Percentiles rank a stretch among this genome's conserved stretches.
Conservation (phyloP, 2,888 invertebrate species). For the Antitype chi region DNA sequence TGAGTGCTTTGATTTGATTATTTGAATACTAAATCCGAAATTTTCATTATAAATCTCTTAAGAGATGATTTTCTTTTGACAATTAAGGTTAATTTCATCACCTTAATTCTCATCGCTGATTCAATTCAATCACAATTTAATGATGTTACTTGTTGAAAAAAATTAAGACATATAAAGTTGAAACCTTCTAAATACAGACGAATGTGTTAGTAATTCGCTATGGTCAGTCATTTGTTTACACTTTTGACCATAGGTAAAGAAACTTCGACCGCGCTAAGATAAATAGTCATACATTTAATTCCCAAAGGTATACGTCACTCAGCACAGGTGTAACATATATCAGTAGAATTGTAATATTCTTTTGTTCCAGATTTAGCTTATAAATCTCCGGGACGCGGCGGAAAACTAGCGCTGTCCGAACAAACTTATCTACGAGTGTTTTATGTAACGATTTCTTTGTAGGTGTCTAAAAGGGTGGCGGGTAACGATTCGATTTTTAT, state of each 20-base stretch:
- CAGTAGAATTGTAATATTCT: conserved; percentile 76
- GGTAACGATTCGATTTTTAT: conserved; percentile 63
- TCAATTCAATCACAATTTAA: not conserved
- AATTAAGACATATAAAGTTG: not conserved
- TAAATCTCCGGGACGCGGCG: conserved; percentile 74
- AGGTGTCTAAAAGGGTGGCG: conserved; percentile 50
- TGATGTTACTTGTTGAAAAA: not conserved
- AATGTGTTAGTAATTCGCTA: not conserved
- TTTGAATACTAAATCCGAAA: not conserved
- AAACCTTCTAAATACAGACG: not conserved
- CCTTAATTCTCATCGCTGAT: not conserved
- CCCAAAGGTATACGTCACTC: conserved; percentile 65
- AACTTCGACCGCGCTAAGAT: not conserved
- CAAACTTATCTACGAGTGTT: conserved; percentile 67
- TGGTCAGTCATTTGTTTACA: not conserved
- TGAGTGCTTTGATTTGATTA: not conserved
- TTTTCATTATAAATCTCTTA: not conserved
- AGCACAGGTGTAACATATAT: conserved; percentile 73
- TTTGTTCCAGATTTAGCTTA: conserved; percentile 75
- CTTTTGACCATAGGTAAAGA: not conserved
- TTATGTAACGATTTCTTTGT: conserved; percentile 50
- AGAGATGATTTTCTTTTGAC: not conserved
- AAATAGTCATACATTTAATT: conserved; percentile 29
- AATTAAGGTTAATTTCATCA: not conserved
- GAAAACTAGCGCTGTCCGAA: conserved; percentile 72